Evolutionary conservation across 2,888 invertebrate genomes (phyloP).

Genomic region (Acanthoscelides obtectus): DNA sequence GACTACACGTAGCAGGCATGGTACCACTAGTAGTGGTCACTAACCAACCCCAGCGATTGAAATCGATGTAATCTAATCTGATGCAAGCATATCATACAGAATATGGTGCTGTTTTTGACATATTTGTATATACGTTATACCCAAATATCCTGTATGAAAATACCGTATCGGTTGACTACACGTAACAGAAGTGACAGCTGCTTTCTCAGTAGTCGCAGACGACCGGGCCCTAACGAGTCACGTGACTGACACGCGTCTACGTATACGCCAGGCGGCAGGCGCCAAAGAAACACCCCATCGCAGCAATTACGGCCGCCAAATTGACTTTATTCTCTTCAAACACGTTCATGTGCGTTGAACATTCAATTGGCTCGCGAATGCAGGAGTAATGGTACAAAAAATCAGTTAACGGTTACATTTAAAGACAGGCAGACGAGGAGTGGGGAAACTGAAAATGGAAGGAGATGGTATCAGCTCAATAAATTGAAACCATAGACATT

Average conservation of each 20-base stretch:
- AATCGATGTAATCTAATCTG: no score
- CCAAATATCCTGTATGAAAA: background rate
- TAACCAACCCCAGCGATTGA: no score
- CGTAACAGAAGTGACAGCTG: background rate
- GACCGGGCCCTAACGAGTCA: background rate
- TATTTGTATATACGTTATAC: background rate
- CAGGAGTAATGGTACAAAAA: background rate
- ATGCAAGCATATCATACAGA: no score
- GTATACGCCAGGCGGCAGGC: background rate
- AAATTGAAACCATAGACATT: no score
- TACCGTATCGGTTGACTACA: background rate
- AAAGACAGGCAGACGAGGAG: no score
- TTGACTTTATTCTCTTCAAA: background rate
- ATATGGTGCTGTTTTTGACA: background rate
- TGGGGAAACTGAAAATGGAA: no score
- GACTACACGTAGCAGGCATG: no score
- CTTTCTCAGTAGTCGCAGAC: background rate
- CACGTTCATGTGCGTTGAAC: background rate
- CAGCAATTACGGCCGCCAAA: background rate
- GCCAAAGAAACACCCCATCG: background rate
- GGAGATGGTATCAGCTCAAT: no score
- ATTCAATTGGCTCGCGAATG: background rate
- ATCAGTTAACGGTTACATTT: background rate
- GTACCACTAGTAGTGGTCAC: no score
- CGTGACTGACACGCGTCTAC: background rate